phyloP scores from a whole-genome alignment of 2,113 vertebrate species.

The Campylomormyrus numenius region DNA sequence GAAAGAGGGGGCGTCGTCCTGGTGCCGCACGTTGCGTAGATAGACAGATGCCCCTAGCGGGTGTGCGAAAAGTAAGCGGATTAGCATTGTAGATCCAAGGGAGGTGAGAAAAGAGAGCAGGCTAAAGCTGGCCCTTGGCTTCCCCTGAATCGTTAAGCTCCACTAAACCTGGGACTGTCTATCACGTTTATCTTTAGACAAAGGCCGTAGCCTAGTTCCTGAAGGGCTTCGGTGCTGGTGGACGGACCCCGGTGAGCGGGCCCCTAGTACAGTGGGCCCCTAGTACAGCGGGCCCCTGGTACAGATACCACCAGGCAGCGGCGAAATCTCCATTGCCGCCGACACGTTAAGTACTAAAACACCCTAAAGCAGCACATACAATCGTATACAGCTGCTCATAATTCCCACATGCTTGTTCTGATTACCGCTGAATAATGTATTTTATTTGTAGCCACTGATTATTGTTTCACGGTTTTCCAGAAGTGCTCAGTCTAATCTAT shows the following conservation, averaged over 20 bases:
- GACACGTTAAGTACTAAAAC: not conserved
- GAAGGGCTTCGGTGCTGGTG: not conserved
- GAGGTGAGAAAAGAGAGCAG: not conserved
- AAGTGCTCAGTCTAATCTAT: not conserved
- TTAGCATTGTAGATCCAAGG: not conserved
- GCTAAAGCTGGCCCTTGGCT: not conserved
- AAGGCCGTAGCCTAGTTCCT: not conserved
- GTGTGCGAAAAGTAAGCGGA: conserved; percentile 11
- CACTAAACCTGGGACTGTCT: not conserved
- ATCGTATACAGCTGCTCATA: not conserved
- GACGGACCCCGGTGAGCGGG: not conserved
- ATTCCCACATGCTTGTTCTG: not conserved
- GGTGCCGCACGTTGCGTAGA: not conserved
- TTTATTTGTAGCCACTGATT: not conserved
- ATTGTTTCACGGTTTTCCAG: not conserved
- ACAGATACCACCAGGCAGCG: not conserved
- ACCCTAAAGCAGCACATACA: not conserved
- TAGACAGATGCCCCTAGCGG: conserved; percentile 18
- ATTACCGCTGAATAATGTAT: not conserved
- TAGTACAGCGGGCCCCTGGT: not conserved
- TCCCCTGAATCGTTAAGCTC: conserved; percentile 12
- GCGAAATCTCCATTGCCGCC: not conserved
- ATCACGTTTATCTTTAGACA: conserved; percentile 1
- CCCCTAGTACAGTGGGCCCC: not conserved
- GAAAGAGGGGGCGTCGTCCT: not conserved